phyloP scores from a whole-genome alignment of 2,113 vertebrate species.

The Rafetus swinhoei region DNA sequence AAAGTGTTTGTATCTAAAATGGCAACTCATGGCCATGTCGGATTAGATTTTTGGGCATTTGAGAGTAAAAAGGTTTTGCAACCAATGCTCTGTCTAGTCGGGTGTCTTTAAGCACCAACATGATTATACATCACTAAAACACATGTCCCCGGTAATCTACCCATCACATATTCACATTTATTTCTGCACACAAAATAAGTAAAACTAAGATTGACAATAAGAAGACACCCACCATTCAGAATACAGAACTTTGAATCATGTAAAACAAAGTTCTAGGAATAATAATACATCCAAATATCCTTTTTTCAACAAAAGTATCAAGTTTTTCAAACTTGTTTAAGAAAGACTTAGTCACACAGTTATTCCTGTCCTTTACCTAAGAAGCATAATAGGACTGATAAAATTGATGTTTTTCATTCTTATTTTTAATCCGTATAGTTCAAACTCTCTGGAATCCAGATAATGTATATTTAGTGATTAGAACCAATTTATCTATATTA shows the following conservation, averaged over 20 bases:
- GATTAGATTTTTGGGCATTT: neutral
- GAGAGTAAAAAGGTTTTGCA: neutral
- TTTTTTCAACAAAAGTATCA: neutral
- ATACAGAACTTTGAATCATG: neutral
- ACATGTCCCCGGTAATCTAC: neutral
- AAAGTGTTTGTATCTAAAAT: slow-evolving; percentile 6
- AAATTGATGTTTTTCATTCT: neutral
- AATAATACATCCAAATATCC: neutral
- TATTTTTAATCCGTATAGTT: too few species aligned
- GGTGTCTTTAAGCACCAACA: neutral
- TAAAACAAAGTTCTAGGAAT: neutral
- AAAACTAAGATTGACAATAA: neutral
- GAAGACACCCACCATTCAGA: neutral
- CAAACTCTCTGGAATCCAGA: too few species aligned
- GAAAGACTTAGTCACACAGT: neutral
- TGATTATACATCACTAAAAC: neutral
- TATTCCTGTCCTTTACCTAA: neutral
- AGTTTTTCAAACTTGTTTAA: neutral
- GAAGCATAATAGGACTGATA: neutral
- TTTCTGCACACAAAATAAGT: neutral
- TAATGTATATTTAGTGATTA: too few species aligned
- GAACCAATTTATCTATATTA: neutral
- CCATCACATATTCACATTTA: neutral
- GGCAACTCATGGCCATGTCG: slow-evolving; percentile 17
- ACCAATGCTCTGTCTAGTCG: neutral